Evolutionary conservation across 2,797 vertebrate genomes (phyloP), one percentile per base, ranked within the genome.

Genomic region (Thunnus albacares): DNA sequence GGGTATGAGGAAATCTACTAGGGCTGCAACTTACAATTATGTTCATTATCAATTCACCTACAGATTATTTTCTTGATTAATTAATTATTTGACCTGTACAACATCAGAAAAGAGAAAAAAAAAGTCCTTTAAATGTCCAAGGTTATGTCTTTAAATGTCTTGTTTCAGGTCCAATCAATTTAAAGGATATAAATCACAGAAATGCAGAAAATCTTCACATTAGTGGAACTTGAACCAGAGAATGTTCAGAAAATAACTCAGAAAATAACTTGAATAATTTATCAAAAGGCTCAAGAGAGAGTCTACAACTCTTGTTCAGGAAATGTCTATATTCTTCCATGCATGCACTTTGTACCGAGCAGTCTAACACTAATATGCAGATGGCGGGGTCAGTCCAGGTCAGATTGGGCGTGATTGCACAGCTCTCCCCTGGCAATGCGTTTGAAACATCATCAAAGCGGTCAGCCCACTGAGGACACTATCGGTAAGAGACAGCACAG

Each of bases 401-500:
- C 51, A 56, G 14, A 65, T 63, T 71, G 47, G 41, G 45, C 55
- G n/a, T 56, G 12, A 3, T 20, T 70, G 65, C 35, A 64, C 35
- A 58, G 47, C 6, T 41, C 70, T 64, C 22, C 15, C 17, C 52
- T 24, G 24, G 55, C 38, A 63, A 77, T 35, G 56, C 41, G 14
- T 76, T 49, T 64, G 49, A 73, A 86, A 38, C 49, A 75, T 57
- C 49, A 74, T 85, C 62, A 82, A 82, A 88, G 81, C 58, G 15
- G 52, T 71, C 57, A 30, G 33, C 8, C 18, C 63, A 79, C 67
- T 51, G 14, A 62, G 63, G 73, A 79, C 61, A 49, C 35, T 4
- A 51, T 71, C 62, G 86, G 60, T 0, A 62, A 18, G 43, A 71
- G 64, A 49, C 51, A 65, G 47, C 15, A 57, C 59, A 20, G 51